A percentile compares a stretch with the other conserved stretches of the same genome.
phyloP scores from a whole-genome alignment of 2,888 invertebrate genomes.

The Thymelicus lineola region DNA sequence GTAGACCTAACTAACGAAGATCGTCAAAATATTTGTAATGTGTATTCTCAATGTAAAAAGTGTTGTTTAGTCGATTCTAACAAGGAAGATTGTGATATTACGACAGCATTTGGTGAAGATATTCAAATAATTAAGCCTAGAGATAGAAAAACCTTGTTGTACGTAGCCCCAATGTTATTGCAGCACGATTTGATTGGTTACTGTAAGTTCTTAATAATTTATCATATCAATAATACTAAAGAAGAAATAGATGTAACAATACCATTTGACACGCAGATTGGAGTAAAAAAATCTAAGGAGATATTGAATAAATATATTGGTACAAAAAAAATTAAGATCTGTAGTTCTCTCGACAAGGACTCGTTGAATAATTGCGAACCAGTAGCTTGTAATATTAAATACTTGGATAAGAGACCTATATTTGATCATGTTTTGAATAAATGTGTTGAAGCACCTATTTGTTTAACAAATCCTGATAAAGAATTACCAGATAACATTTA shows the following conservation, averaged over 20 bases:
- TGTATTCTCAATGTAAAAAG: constrained; percentile 53
- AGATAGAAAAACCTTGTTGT: constrained; percentile 57
- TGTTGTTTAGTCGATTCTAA: constrained; percentile 59
- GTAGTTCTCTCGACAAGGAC: constrained; percentile 62
- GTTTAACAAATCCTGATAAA: constrained; percentile 51
- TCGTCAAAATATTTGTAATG: constrained; percentile 50
- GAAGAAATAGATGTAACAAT: constrained; percentile 50
- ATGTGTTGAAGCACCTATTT: constrained; percentile 58
- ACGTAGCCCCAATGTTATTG: constrained; percentile 59
- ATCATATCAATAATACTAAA: constrained; percentile 50
- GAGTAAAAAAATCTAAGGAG: constrained; percentile 38
- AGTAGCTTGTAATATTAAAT: constrained; percentile 67
- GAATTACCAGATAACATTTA: constrained; percentile 63
- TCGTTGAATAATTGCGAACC: constrained; percentile 61
- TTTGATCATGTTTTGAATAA: constrained; percentile 51
- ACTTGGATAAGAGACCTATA: constrained; percentile 59
- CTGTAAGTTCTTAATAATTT: constrained; percentile 58
- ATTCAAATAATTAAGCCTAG: constrained; percentile 52
- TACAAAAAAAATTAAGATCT: constrained; percentile 47
- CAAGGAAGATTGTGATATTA: constrained; percentile 54
- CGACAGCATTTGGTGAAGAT: constrained; percentile 52
- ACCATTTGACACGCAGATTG: constrained; percentile 61
- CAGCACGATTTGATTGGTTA: constrained; percentile 65
- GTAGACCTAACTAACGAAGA: constrained; percentile 64
- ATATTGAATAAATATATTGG: constrained; percentile 50